phyloP scores from a whole-genome alignment of 2,888 invertebrate species.

The Plagodis dolabraria region DNA sequence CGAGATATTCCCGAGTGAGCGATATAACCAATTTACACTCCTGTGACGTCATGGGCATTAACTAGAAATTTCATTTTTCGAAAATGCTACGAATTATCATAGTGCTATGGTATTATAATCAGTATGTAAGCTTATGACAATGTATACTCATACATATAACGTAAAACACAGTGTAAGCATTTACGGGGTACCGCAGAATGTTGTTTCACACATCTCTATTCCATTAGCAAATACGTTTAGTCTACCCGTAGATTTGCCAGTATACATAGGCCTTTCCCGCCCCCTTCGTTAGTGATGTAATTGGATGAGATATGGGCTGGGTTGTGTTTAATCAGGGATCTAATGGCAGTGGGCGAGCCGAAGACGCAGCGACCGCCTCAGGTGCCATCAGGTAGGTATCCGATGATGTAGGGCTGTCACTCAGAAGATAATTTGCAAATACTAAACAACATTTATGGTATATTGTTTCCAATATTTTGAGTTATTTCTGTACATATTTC shows the following conservation, averaged over 20 bases:
- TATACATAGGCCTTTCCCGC: slow-evolving; percentile 47
- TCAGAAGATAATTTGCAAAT: slow-evolving; percentile 3
- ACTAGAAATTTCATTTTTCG: too few species aligned
- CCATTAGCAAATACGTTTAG: slow-evolving; percentile 80
- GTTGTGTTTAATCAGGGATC: slow-evolving; percentile 70
- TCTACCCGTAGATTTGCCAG: slow-evolving; percentile 60
- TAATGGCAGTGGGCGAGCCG: slow-evolving; percentile 59
- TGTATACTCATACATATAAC: too few species aligned
- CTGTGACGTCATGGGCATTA: too few species aligned
- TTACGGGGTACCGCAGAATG: slow-evolving; percentile 67
- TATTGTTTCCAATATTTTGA: too few species aligned
- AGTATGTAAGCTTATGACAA: slow-evolving; percentile 24
- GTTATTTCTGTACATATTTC: too few species aligned
- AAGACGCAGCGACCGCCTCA: slow-evolving; percentile 80
- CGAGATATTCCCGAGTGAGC: too few species aligned
- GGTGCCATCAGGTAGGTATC: slow-evolving; percentile 72
- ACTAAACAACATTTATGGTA: neutral
- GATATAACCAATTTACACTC: too few species aligned
- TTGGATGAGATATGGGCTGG: slow-evolving; percentile 57
- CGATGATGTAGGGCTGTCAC: slow-evolving; percentile 55
- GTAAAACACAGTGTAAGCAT: slow-evolving; percentile 54
- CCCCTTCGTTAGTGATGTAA: slow-evolving; percentile 47
- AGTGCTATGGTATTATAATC: slow-evolving; percentile 4
- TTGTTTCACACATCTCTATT: slow-evolving; percentile 79
- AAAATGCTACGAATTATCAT: slow-evolving; percentile 11